Conservation (phyloP, 2,113 vertebrate genomes). For the Scomber colias region DNA sequence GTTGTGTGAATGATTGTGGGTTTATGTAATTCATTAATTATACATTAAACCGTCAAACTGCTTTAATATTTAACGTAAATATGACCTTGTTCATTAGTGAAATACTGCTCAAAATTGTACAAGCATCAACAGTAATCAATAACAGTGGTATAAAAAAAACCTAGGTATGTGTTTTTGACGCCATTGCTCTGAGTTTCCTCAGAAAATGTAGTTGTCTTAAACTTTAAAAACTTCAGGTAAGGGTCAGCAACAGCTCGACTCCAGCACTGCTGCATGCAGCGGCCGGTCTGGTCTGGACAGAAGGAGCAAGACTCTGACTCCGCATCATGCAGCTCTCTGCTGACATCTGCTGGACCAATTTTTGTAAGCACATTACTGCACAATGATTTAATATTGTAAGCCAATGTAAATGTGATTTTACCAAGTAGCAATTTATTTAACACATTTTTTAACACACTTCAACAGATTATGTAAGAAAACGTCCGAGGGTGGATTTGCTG, state of each 20-base stretch:
- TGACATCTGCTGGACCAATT: constrained; percentile 69
- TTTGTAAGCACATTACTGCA: neutral
- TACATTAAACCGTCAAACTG: neutral
- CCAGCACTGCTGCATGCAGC: neutral
- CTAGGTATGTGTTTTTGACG: neutral
- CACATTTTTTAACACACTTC: neutral
- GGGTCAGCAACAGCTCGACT: constrained; percentile 15
- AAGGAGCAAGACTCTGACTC: neutral
- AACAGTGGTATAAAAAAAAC: neutral
- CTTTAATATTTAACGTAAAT: neutral
- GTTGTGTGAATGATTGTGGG: neutral
- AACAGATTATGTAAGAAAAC: neutral
- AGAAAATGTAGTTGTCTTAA: neutral
- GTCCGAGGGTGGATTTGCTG: neutral
- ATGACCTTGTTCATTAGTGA: no score
- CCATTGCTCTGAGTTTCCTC: neutral
- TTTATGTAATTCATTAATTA: neutral
- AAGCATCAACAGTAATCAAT: neutral
- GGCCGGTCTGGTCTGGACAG: neutral
- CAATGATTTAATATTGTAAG: neutral
- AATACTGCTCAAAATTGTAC: neutral
- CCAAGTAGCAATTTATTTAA: neutral
- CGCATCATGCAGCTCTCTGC: constrained; percentile 29
- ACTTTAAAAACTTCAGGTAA: constrained; percentile 24
- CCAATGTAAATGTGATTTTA: neutral